Evolutionary conservation across 2,888 invertebrate species (phyloP).

Genomic region (Conistra vaccinii): DNA sequence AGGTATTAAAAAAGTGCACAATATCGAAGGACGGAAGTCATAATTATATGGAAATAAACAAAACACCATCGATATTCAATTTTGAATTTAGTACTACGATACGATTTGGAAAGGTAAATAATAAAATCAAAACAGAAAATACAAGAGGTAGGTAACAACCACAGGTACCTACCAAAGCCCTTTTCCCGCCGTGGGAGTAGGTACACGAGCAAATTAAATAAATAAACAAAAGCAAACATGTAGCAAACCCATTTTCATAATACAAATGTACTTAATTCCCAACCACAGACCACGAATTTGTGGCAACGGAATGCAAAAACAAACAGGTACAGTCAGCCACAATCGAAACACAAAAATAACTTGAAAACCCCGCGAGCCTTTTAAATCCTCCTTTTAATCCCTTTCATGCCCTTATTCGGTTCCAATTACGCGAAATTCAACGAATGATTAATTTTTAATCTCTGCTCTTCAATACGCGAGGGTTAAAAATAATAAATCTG

Average conservation of each 20-base stretch:
- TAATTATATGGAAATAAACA: not conserved
- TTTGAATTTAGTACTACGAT: not conserved
- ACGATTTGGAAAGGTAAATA: conserved; percentile 1
- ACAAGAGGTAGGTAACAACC: not conserved
- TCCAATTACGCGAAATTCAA: conserved; percentile 73
- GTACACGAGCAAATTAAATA: conserved; percentile 29
- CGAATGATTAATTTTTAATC: conserved; percentile 73
- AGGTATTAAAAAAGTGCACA: not conserved
- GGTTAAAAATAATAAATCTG: conserved; percentile 52
- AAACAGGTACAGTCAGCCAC: conserved; percentile 39
- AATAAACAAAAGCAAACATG: conserved; percentile 41
- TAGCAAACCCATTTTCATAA: conserved; percentile 43
- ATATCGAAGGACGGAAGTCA: not conserved
- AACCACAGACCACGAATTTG: conserved; percentile 46
- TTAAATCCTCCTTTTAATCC: conserved; percentile 67
- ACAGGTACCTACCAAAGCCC: not conserved
- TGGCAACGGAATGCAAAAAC: conserved; percentile 32
- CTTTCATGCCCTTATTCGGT: conserved; percentile 69
- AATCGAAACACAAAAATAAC: conserved; percentile 65
- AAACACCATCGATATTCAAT: conserved; percentile 8
- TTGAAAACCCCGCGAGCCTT: conserved; percentile 60
- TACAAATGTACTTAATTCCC: conserved; percentile 50
- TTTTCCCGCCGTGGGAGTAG: not conserved
- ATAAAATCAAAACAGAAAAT: conserved; percentile 20
- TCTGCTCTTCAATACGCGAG: conserved; percentile 49